Conservation (phyloP, 2,113 vertebrate genomes). For the Peromyscus maniculatus region DNA sequence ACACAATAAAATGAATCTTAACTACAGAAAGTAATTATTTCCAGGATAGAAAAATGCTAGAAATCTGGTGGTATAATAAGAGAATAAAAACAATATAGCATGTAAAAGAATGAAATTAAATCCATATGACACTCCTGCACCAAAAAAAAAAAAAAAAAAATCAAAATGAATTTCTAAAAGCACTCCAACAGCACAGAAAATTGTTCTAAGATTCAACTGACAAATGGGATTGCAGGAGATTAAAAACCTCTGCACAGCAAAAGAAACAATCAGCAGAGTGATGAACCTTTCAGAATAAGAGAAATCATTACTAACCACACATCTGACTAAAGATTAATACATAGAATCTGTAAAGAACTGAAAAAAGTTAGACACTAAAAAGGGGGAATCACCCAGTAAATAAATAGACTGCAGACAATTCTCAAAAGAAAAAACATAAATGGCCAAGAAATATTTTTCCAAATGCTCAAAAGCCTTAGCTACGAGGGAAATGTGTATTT, state of each 20-base stretch:
- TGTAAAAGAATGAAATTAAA: background rate
- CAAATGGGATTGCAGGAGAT: background rate
- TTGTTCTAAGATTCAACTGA: background rate
- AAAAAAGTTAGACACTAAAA: background rate
- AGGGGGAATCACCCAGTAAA: background rate
- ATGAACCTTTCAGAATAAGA: background rate
- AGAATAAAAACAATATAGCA: background rate
- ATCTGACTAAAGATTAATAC: background rate
- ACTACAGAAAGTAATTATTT: background rate
- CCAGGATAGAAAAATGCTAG: background rate
- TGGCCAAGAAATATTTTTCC: background rate
- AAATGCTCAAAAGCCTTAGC: background rate
- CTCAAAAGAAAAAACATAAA: background rate
- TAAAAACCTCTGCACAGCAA: background rate
- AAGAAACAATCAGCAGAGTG: background rate
- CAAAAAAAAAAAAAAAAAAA: background rate
- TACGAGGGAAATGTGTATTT: background rate
- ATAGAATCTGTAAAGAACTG: background rate
- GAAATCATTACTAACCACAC: background rate
- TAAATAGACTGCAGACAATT: background rate
- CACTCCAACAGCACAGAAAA: background rate
- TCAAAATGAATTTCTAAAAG: background rate
- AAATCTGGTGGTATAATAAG: background rate
- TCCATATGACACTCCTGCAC: background rate
- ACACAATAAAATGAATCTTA: background rate